phyloP scores from a whole-genome alignment of 2,888 invertebrate species.

The Tromatobia lineatoria region DNA sequence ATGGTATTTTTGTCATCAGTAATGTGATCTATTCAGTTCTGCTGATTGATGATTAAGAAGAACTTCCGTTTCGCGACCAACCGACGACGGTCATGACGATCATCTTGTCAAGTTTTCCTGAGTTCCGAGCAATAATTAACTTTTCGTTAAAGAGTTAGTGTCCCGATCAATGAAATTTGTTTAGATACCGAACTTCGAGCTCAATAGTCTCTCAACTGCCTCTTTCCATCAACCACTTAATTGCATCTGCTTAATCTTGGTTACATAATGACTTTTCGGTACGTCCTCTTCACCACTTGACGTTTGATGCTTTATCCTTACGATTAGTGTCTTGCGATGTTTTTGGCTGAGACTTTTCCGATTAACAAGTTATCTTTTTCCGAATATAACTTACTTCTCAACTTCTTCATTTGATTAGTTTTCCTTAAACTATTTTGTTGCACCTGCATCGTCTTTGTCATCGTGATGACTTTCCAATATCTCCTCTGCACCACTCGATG shows the following conservation, averaged over 20 bases:
- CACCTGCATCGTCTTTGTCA: constrained; percentile 27
- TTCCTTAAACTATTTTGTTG: constrained; percentile 26
- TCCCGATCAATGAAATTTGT: constrained; percentile 74
- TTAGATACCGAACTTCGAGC: constrained; percentile 70
- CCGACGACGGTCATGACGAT: not conserved
- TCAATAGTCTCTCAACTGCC: constrained; percentile 73
- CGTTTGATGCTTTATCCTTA: constrained; percentile 12
- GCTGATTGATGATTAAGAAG: not conserved
- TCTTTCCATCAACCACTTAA: constrained; percentile 49
- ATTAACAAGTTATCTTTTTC: too few species aligned
- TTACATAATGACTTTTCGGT: constrained; percentile 47
- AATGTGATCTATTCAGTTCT: constrained; percentile 3
- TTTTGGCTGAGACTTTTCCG: too few species aligned
- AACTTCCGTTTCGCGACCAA: not conserved
- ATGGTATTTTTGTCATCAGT: not conserved
- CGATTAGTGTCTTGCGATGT: too few species aligned
- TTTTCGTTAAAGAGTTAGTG: constrained; percentile 76
- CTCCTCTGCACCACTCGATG: constrained; percentile 68
- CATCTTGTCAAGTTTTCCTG: constrained; percentile 77
- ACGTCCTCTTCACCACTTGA: constrained; percentile 70
- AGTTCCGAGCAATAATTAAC: constrained; percentile 77
- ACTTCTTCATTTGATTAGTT: too few species aligned
- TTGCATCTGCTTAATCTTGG: constrained; percentile 22
- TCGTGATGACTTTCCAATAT: constrained; percentile 61
- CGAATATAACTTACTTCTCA: too few species aligned